Conservation (phyloP, 2,797 vertebrate species). For the Arrhamphus sclerolepis region DNA sequence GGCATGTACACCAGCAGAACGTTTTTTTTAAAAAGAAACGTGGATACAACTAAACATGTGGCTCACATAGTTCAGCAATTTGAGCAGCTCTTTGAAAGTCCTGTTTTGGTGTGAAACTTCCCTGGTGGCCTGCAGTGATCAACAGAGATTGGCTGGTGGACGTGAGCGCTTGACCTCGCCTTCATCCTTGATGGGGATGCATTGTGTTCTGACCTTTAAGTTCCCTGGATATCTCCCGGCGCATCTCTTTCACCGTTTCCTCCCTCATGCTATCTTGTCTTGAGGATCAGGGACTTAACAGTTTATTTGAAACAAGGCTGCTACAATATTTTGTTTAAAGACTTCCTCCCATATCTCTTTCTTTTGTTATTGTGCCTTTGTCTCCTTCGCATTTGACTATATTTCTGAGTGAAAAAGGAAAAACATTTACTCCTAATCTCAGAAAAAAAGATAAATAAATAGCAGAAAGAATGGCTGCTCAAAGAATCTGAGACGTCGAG, state of each 20-base stretch:
- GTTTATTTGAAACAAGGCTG: slow-evolving; percentile 43
- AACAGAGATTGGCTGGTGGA: slow-evolving; percentile 45
- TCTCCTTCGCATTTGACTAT: slow-evolving; percentile 22
- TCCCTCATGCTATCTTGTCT: slow-evolving; percentile 41
- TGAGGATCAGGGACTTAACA: slow-evolving; percentile 51
- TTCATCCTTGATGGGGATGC: slow-evolving; percentile 63
- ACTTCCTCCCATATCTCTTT: slow-evolving; percentile 19
- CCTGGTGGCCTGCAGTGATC: slow-evolving; percentile 43
- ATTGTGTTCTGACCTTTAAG: slow-evolving; percentile 70
- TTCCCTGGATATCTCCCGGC: slow-evolving; percentile 48
- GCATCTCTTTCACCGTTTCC: slow-evolving; percentile 35
- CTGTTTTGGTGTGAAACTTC: slow-evolving; percentile 34
- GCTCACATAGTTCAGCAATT: not conserved
- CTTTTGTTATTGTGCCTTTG: slow-evolving; percentile 17
- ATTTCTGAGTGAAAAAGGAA: slow-evolving; percentile 31
- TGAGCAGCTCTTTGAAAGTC: slow-evolving; percentile 16
- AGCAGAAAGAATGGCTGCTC: no score
- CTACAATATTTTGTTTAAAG: slow-evolving; percentile 44
- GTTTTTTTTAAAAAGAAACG: no score
- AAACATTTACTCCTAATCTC: slow-evolving; percentile 15
- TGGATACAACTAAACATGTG: not conserved
- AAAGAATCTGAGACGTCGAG: no score
- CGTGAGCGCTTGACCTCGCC: slow-evolving; percentile 60
- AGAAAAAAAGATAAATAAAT: slow-evolving; percentile 14
- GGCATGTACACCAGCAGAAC: no score